Percentiles rank a stretch among this genome's conserved stretches.
Conservation (phyloP, 1,140 invertebrate species). For the Neuroterus valhalla region DNA sequence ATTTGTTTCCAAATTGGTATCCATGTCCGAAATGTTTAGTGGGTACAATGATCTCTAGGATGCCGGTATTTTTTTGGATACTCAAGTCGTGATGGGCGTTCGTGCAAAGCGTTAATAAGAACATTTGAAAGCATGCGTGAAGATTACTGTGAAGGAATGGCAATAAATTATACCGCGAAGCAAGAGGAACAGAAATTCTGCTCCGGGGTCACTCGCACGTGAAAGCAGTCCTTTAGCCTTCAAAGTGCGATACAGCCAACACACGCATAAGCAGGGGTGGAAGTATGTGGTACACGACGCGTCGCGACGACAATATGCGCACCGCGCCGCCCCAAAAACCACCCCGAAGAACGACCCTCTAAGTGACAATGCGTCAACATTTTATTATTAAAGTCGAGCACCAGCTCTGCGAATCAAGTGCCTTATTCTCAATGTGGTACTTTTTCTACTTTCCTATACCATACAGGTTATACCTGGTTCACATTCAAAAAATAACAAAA, state of each 20-base stretch:
- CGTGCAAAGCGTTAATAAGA: constrained; percentile 28
- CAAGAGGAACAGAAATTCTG: constrained; percentile 51
- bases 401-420: constrained; percentile 58
- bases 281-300: constrained; percentile 22
- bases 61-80: background rate
- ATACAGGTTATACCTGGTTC: background rate
- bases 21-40: background rate
- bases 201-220: constrained; percentile 35
- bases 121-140: constrained; percentile 33
- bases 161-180: constrained; percentile 61
- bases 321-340: constrained; percentile 52
- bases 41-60: background rate
- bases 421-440: constrained; percentile 21
- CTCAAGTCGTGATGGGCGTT: constrained; percentile 12
- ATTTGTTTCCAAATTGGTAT: background rate
- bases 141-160: constrained; percentile 45
- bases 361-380: constrained; percentile 69
- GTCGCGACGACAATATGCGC: constrained; percentile 52
- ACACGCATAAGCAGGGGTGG: constrained; percentile 46
- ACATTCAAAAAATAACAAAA: background rate
- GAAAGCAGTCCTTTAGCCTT: constrained; percentile 51
- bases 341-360: constrained; percentile 59
- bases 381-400: constrained; percentile 69
- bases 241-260: constrained; percentile 46
- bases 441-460: background rate